Evolutionary conservation across 2,888 invertebrate genomes (phyloP).

Genomic region (Agapostemon virescens): DNA sequence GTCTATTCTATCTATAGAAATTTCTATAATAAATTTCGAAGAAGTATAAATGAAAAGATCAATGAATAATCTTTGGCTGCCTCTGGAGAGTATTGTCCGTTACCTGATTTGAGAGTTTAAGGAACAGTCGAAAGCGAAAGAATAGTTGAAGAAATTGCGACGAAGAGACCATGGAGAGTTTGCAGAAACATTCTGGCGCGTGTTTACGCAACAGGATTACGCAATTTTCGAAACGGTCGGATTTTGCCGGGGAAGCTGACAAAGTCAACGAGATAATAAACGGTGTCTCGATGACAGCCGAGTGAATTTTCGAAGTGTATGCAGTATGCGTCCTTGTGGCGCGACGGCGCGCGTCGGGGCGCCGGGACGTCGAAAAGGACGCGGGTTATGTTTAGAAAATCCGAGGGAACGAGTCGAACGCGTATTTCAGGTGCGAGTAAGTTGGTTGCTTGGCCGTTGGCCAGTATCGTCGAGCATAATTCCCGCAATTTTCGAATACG

Average conservation of each 20-base stretch:
- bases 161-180: not conserved
- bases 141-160: not conserved
- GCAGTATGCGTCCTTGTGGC: constrained; percentile 70
- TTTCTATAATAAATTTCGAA: too few species aligned
- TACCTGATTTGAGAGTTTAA: not conserved
- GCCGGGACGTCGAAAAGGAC: constrained; percentile 56
- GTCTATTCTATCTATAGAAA: too few species aligned
- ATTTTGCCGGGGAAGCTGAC: not conserved
- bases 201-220: constrained; percentile 1
- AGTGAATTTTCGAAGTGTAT: constrained; percentile 41
- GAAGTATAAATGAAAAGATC: not conserved
- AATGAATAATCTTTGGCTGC: not conserved
- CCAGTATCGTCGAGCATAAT: constrained; percentile 74
- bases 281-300: constrained; percentile 41
- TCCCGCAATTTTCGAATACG: constrained; percentile 71
- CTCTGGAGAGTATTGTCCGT: too few species aligned
- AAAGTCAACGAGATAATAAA: constrained; percentile 13
- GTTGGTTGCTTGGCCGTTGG: constrained; percentile 72
- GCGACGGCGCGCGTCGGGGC: constrained; percentile 50
- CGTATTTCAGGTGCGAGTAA: constrained; percentile 75
- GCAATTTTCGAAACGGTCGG: not conserved
- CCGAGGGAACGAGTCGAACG: constrained; percentile 67
- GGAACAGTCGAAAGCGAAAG: not conserved
- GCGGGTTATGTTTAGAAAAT: constrained; percentile 76
- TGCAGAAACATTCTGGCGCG: not conserved